Evolutionary conservation across 1,140 invertebrate genomes (phyloP), one percentile per base, ranked within the genome.

Genomic region (Formica selysi): DNA sequence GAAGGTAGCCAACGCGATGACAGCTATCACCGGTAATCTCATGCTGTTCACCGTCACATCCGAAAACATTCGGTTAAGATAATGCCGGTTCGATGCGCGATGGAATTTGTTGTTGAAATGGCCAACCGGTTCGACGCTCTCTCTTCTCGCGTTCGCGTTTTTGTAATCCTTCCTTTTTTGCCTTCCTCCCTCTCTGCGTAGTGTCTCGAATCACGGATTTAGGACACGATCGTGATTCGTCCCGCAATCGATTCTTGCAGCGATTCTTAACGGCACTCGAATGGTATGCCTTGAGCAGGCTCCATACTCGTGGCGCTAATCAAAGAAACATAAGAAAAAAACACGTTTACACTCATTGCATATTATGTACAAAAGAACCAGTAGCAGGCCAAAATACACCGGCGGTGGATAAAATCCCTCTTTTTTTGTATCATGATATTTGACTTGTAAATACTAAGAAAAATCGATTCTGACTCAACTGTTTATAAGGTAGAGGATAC

Each of bases 281-380:
- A 86, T 8, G 73, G 76, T 41, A 86, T 65, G 29, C 87, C 64
- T 89, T 88, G 86, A 61, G 80, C 85, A 88, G 89, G 91, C 87
- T 91, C 89, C 92, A 92, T 92, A 54, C 22, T 87, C 73, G 13
- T 85, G 11, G 16, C 11, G n/a, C 84, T 86, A 38, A 78, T 5
- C 2, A 10, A 76, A 44, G 11, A 59, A 0, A 32, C 11, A 19
- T 51, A 51, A 51, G 16, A 6, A 51, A 51, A 51, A 51, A 51
- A 51, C 11, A 51, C 4, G 3, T 51, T 51, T 3, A 16, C 44
- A 51, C 16, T 29, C 26, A 29, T 5, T 51, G 48, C 11, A 51
- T 48, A 48, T 13, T 48, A 48, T 51, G 4, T 6, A 19, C 3
- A 51, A 48, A 48, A 48, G 44, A 4, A 51, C 1, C 3, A 13